These are phyloP conservation scores for Anas acuta DNA, from an alignment of 2,797 vertebrate species.

Conservation along the genomic window DNA sequence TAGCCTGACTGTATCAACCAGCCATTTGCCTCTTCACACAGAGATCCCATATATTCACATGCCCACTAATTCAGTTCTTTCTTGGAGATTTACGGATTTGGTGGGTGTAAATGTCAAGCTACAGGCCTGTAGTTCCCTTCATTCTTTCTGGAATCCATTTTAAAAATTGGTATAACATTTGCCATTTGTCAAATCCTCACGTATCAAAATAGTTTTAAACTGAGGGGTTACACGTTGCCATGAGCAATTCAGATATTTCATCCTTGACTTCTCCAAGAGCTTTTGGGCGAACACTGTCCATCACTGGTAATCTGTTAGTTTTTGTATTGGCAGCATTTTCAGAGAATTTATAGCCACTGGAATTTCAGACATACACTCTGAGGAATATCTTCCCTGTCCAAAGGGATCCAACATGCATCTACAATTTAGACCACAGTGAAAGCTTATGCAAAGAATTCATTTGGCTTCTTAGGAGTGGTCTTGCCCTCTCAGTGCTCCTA, in stretches of 20 bases:
- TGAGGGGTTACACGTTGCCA: not conserved
- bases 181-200: rapidly evolving
- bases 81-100: not conserved
- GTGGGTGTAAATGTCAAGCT: not conserved
- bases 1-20: not conserved
- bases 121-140: not conserved
- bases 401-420: not conserved
- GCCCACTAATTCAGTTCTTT: not conserved
- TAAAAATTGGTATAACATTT: not conserved
- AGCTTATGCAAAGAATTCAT: not conserved
- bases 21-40: not conserved
- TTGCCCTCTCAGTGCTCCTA: not conserved
- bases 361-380: not conserved
- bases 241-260: not conserved
- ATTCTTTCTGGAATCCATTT: not conserved
- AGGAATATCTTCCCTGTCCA: not conserved
- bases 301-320: not conserved
- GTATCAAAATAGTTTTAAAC: not conserved
- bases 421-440: not conserved
- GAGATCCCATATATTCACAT: not conserved
- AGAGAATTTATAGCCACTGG: not conserved
- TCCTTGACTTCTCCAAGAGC: not conserved
- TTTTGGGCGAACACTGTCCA: not conserved
- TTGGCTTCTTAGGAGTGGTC: not conserved
- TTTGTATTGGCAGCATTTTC: not conserved